Conservation (phyloP, 2,888 invertebrate genomes). For the Congeria kusceri region DNA sequence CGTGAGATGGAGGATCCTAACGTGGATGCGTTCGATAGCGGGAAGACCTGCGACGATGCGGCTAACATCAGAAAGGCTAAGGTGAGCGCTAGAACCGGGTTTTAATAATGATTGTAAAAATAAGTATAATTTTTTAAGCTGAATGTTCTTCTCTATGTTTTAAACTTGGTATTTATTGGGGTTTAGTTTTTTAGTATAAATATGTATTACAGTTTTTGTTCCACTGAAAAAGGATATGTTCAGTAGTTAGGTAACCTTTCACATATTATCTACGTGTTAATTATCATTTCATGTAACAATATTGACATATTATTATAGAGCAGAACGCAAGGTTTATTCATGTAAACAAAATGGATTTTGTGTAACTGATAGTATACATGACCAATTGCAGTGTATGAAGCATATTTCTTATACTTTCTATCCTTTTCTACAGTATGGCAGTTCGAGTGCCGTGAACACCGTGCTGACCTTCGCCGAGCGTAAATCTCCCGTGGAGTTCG, state of each 20-base stretch:
- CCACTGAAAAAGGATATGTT: conserved; percentile 57
- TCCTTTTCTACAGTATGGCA: conserved; percentile 60
- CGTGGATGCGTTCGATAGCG: conserved; percentile 55
- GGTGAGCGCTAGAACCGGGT: conserved; percentile 68
- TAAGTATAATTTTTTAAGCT: conserved; percentile 35
- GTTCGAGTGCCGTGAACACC: conserved; percentile 86
- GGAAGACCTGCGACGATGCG: conserved; percentile 49
- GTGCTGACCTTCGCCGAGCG: conserved; percentile 97
- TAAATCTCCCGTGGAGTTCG: conserved; percentile 82
- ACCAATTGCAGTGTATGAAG: too few relatives aligned
- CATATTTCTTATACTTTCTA: conserved; percentile 55
- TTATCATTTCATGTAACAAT: too few relatives aligned
- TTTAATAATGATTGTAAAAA: not conserved
- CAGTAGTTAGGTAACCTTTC: conserved; percentile 46
- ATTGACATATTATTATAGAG: not conserved
- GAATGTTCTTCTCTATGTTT: too few relatives aligned
- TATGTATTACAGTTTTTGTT: too few relatives aligned
- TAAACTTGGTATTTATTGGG: too few relatives aligned
- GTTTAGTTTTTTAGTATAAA: too few relatives aligned
- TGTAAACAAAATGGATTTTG: conserved; percentile 35
- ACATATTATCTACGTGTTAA: conserved; percentile 64
- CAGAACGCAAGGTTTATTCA: too few relatives aligned
- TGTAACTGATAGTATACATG: too few relatives aligned
- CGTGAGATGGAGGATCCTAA: conserved; percentile 79
- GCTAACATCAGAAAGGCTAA: conserved; percentile 66